Evolutionary conservation across 2,113 vertebrate genomes (phyloP), one percentile per base, ranked within the genome.

Genomic region (Zootoca vivipara): DNA sequence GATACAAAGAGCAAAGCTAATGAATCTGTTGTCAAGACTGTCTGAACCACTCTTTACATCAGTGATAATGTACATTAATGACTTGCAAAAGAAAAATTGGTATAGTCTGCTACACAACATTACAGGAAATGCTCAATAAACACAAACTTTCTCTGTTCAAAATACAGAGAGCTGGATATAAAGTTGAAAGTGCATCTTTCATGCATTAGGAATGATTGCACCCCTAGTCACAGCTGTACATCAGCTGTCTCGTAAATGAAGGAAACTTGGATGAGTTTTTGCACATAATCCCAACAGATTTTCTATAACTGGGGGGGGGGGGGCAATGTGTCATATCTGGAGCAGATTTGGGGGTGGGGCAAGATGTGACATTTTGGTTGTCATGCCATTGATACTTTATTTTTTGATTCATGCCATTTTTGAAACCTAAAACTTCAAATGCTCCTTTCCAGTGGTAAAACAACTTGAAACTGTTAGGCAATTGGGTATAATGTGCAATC

Each of bases 81-180:
- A 38, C 69, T 70, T 33, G 13, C 69, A 18, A 70, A 86, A 86
- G 46, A 70, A 80, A 72, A 8, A 38, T 40, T 38, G n/a, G 77
- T 72, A 87, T 62, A 86, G 30, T 70, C 26, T 28, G 22, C 28
- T 83, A 30, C 28, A 52, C 28, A 70, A 13, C 28, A 70, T 35
- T 83, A 52, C 46, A 38, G 77, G 42, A 87, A 87, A 35, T 65
- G 42, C 15, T 70, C 13, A 30, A 56, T 67, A 38, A 86, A 74
- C 56, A 74, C 70, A 89, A 82, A 56, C 24, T 70, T 82, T 67
- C 79, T 33, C 40, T 75, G n/a, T 77, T 77, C 62, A 82, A 62
- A 62, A 79, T 40, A 80, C 33, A 64, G 35, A 86, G 65, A 80
- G 24, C 35, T 80, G 24, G 82, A 26, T 56, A 70, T 20, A 52